Conservation (phyloP, 2,797 vertebrate genomes). For the Parotocinclus haroldoi region DNA sequence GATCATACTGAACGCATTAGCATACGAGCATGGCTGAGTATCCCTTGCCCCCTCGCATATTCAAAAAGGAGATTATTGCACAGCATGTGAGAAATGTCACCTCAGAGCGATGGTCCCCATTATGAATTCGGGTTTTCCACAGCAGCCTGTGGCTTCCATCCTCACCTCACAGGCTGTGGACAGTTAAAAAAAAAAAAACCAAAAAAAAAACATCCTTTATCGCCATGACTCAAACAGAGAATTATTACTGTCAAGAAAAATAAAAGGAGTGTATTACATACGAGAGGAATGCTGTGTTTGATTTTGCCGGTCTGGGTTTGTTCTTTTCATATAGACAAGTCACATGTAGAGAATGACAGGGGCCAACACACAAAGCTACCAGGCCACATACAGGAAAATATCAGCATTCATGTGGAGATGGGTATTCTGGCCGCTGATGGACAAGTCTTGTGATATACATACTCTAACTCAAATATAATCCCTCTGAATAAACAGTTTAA, state of each 20-base stretch:
- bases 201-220: slow-evolving; percentile 9
- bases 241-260: slow-evolving; percentile 23
- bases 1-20: slow-evolving; percentile 55
- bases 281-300: slow-evolving; percentile 7
- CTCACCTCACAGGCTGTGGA: slow-evolving; percentile 40
- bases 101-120: slow-evolving; percentile 44
- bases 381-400: slow-evolving; percentile 3
- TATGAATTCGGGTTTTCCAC: slow-evolving; percentile 38
- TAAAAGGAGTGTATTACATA: slow-evolving; percentile 5
- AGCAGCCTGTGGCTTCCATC: slow-evolving; percentile 30
- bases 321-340: slow-evolving; percentile 25
- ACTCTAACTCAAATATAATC: slow-evolving; percentile 76
- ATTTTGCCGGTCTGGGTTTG: slow-evolving; percentile 24
- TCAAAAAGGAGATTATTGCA: slow-evolving; percentile 56
- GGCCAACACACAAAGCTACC: neutral
- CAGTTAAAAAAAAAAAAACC: slow-evolving; percentile 29
- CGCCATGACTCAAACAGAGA: slow-evolving; percentile 23
- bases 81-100: slow-evolving; percentile 54
- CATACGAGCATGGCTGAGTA: slow-evolving; percentile 49
- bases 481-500: slow-evolving; percentile 74
- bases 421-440: slow-evolving; percentile 12
- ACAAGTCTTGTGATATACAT: slow-evolving; percentile 62
- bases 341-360: slow-evolving; percentile 10
- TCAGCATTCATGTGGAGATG: slow-evolving; percentile 18
- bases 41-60: slow-evolving; percentile 41